phyloP scores from a whole-genome alignment of 2,888 invertebrate genomes.

The Lithophane ornitopus region DNA sequence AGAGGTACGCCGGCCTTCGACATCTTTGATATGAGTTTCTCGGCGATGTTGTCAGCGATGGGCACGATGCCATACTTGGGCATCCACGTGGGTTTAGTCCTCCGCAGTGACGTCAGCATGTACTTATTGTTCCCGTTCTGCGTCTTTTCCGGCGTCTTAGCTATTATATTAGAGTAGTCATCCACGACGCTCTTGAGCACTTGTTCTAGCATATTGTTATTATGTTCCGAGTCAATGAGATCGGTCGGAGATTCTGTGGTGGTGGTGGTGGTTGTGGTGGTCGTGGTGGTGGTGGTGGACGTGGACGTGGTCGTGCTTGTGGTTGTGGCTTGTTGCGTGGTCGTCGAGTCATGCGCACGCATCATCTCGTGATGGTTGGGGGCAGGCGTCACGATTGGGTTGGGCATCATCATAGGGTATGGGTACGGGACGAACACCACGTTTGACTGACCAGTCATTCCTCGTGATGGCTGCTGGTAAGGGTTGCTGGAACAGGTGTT shows the following conservation, averaged over 20 bases:
- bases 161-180: slow-evolving; percentile 57
- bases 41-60: slow-evolving; percentile 78
- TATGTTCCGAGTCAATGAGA: slow-evolving; percentile 23
- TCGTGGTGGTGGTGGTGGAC: background rate
- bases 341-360: slow-evolving; percentile 34
- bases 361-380: slow-evolving; percentile 7
- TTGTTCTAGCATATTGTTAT: slow-evolving; percentile 46
- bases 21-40: slow-evolving; percentile 74
- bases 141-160: slow-evolving; percentile 53
- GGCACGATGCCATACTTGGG: slow-evolving; percentile 82
- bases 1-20: slow-evolving; percentile 66
- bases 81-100: slow-evolving; percentile 75
- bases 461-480: slow-evolving; percentile 25
- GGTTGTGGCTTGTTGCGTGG: slow-evolving; percentile 1
- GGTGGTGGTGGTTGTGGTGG: background rate
- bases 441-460: slow-evolving; percentile 47
- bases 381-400: background rate
- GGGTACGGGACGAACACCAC: slow-evolving; percentile 74
- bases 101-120: slow-evolving; percentile 72
- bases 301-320: slow-evolving; percentile 24
- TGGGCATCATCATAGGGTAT: slow-evolving; percentile 66
- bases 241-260: slow-evolving; percentile 24
- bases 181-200: slow-evolving; percentile 52
- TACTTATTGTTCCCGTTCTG: slow-evolving; percentile 66
- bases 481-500: slow-evolving; percentile 51